Evolutionary conservation across 2,888 invertebrate species (phyloP), one percentile per base, ranked within the genome.

Genomic region (Agrilus biguttatus): DNA sequence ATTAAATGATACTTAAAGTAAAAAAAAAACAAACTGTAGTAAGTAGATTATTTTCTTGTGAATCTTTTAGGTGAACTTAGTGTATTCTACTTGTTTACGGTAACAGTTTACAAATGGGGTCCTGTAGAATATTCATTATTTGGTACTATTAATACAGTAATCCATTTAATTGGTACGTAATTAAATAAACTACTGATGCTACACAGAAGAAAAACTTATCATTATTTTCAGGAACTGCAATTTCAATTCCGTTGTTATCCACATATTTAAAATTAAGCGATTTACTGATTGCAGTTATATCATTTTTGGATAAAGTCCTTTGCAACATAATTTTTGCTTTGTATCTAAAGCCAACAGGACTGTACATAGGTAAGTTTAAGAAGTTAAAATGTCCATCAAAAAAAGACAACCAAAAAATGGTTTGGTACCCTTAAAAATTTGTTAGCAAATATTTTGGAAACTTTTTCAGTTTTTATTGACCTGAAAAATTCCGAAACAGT

Each of bases 71-170:
- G 75, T 60, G 75, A 76, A 67, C 66, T 67, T 57, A 72, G 71
- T 60, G 68, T 75, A 58, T 70, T 72, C 36, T 76, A 70, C 61
- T 69, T 74, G 61, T 76, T 74, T 59, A 69, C 71, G 2, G 68
- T 75, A 51, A 69, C 68, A 61, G 69, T 70, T 58, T 75, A 71
- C 63, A 68, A 71, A 51, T 77, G 76, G 73, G 72, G 71, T 52
- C 71, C 73, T 52, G 68, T 73, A 28, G 72, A 75, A 60, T 75
- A 70, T 67, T 73, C 73, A 54, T 61, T 73, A 54, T 74, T 72
- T 60, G 65, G 69, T 48, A 73, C 75, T 1, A 70, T 72, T 58
- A 72, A 72, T 56, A 73, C 73, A 44, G 63, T 74, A 21, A 65
- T 75, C 41, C 73, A 74, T 45, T 68, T 69, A 48, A 55, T 74